Percentiles rank a stretch among this genome's conserved stretches.
These are phyloP conservation scores for Drosophila nigrodunni DNA, from an alignment of 1,140 invertebrate species.

Conservation along the genomic window DNA sequence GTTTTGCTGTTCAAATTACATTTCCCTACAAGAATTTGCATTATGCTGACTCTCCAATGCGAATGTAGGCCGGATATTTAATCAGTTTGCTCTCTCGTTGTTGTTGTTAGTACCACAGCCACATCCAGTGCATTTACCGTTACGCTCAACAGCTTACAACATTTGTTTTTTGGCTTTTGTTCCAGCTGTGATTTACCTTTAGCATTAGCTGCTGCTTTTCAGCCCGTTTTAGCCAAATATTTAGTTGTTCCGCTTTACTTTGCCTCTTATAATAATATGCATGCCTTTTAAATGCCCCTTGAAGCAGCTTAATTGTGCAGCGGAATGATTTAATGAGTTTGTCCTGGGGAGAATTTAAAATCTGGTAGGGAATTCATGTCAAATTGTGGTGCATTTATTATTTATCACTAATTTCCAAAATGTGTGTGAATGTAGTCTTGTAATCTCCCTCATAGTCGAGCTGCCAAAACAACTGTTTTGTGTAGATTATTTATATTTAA, in stretches of 20 bases:
- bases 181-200: constrained; percentile 29
- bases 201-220: constrained; percentile 9
- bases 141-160: constrained; percentile 29
- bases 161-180: constrained; percentile 61
- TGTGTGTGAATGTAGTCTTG: no score
- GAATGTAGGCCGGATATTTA: constrained; percentile 75
- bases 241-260: constrained; percentile 14
- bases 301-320: neutral
- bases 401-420: neutral
- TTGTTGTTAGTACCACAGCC: neutral
- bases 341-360: neutral
- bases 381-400: neutral
- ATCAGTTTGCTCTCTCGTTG: constrained; percentile 58
- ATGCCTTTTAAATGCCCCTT: neutral
- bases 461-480: no score
- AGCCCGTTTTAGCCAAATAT: constrained; percentile 22
- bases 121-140: constrained; percentile 41
- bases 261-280: constrained; percentile 2
- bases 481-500: no score
- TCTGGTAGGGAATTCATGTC: neutral
- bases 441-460: no score
- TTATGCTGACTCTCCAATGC: constrained; percentile 59
- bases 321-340: neutral
- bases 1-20: constrained; percentile 77
- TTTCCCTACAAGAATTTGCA: constrained; percentile 69